Base-by-base conservation (phyloP, 92 coral and sea anemone species). In the Porites lobata region DNA sequence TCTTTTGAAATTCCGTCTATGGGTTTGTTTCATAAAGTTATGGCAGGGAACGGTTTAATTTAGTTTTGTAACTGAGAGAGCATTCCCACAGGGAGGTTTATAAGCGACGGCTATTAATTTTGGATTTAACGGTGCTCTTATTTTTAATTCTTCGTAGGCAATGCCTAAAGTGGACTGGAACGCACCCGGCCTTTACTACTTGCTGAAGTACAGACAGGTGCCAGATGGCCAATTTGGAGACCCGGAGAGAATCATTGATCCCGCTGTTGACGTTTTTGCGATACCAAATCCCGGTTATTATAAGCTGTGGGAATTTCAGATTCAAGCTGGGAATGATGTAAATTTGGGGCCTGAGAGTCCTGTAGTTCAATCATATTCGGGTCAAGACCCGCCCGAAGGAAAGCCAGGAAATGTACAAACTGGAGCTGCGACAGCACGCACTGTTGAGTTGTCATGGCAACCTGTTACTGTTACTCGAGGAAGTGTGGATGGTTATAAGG, bases 401-500 rank as follows among this genome's bases (percentile, higher is more conserved):
- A 88, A 74, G 11, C 96, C 96, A 10, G 50, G 66, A 21, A 85
- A 89, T 54, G 86, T 95, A 13, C 74, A 57, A 29, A 86, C 73
- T 19, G 87, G 79, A 15, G 56, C 71, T 12, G 66, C 90, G 3
- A 86, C 90, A 13, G 91, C 92, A 2, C 90, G 89, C 57, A 87
- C 81, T 22, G 81, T 93, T 5, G 78, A 76, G 70, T 21, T 95
- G 32, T 32, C 93, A 4, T 95, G 98, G 98, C 65, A 86, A 14
- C 89, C 83, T 61, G 96, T 95, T 10, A 67, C 79, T 15, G 87
- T 91, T 26, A 13, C 17, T 0, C 19, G 73, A 7, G 85, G 88
- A 43, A 94, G 93, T 84, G 90, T 94, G 15, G 96, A 95, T 90
- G 93, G 96, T 8, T 93, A 95, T 51, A 84, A 84, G 84, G 98